Percentiles rank a stretch among this genome's conserved stretches.
Evolutionary conservation across 1,140 invertebrate genomes (phyloP).

Genomic region (Schlechtendalia chinensis): DNA sequence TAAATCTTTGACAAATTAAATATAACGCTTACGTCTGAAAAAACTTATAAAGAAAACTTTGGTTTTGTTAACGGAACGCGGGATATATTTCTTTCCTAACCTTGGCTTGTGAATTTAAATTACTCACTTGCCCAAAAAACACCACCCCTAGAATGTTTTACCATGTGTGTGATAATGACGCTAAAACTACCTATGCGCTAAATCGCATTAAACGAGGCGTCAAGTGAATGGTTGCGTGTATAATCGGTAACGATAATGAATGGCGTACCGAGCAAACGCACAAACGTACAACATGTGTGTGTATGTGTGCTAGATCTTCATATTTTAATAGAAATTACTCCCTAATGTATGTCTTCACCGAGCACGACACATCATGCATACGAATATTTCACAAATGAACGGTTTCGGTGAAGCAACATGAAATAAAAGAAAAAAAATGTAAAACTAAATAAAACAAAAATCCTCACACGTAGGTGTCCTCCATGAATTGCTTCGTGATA

Average conservation of each 20-base stretch:
- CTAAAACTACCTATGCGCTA: not conserved
- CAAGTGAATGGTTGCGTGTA: slow-evolving; percentile 11
- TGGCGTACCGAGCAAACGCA: not conserved
- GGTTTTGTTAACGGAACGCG: not conserved
- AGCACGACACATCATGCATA: not conserved
- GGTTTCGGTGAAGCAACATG: not conserved
- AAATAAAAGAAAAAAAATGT: slow-evolving; percentile 4
- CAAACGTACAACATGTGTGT: not conserved
- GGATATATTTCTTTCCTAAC: not conserved
- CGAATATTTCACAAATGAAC: not conserved
- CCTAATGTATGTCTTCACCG: not conserved
- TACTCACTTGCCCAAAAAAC: slow-evolving; percentile 1
- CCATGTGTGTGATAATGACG: slow-evolving; percentile 2
- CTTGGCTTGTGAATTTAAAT: not conserved
- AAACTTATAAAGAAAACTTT: not conserved
- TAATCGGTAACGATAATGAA: slow-evolving; percentile 9
- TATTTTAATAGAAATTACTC: slow-evolving; percentile 14
- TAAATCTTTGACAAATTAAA: too few species aligned
- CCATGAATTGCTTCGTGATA: too few species aligned
- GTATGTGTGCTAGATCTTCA: not conserved
- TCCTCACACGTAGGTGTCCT: too few species aligned
- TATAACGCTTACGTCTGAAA: too few species aligned
- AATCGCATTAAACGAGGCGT: slow-evolving; percentile 37
- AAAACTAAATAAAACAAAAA: not conserved
- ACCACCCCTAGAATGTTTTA: not conserved